Conservation (phyloP, 2,797 vertebrate genomes). For the Balearica regulorum region DNA sequence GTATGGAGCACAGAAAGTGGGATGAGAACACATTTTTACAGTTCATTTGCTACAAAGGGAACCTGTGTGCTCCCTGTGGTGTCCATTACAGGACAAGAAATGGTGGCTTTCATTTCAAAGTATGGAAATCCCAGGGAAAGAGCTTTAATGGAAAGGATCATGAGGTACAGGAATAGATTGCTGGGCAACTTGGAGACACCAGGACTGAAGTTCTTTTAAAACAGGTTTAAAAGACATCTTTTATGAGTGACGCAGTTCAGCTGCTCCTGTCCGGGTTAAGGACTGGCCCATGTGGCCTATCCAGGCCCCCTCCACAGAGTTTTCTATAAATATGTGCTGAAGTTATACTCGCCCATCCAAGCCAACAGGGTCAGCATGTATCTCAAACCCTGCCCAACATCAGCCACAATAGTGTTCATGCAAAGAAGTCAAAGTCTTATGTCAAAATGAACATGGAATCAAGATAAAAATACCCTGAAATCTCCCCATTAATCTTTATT, state of each 20-base stretch:
- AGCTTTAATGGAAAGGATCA: neutral
- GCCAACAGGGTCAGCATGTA: neutral
- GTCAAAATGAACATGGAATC: neutral
- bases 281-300: neutral
- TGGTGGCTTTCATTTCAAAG: neutral
- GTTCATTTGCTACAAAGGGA: neutral
- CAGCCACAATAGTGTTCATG: neutral
- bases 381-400: neutral
- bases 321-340: neutral
- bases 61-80: neutral
- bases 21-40: neutral
- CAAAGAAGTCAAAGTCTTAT: neutral
- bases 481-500: neutral
- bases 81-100: neutral
- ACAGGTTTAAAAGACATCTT: neutral
- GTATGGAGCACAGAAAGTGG: neutral
- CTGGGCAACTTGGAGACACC: neutral
- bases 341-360: neutral
- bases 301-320: neutral
- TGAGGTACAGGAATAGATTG: neutral
- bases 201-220: neutral
- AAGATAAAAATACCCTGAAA: neutral
- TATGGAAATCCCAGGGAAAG: neutral
- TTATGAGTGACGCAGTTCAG: neutral
- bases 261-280: neutral